These are phyloP conservation scores for Chloropsis cyanopogon DNA, from an alignment of 2,113 vertebrate genomes.

Conservation along the genomic window DNA sequence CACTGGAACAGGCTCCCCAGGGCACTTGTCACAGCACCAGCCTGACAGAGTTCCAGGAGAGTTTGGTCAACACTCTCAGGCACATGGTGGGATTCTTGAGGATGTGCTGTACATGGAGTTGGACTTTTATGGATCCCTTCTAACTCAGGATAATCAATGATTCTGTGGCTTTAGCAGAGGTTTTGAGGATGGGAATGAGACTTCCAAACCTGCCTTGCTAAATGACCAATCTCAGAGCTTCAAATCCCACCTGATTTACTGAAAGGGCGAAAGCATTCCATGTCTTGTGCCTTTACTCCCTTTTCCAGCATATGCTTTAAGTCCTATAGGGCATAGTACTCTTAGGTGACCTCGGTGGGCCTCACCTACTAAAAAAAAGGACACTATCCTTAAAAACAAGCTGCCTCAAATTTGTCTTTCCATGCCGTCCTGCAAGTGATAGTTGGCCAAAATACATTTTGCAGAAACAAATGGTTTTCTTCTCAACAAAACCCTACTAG, in stretches of 20 bases:
- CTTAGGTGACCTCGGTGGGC: not conserved
- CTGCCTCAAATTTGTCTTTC: not conserved
- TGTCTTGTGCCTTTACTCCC: not conserved
- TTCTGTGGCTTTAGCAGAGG: not conserved
- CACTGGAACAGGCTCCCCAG: not conserved
- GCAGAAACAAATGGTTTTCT: not conserved
- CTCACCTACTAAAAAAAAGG: too few species aligned
- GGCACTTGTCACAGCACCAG: not conserved
- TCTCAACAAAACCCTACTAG: not conserved
- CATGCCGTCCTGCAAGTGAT: not conserved
- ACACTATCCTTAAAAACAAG: not conserved
- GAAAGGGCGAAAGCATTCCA: not conserved
- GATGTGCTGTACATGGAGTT: not conserved
- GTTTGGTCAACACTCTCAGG: not conserved
- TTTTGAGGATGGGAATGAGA: not conserved
- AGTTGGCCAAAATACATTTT: not conserved
- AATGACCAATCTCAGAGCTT: not conserved
- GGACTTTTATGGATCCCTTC: not conserved
- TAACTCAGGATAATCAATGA: not conserved
- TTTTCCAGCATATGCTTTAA: not conserved
- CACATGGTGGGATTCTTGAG: not conserved
- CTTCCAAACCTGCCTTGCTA: not conserved
- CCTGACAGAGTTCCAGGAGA: not conserved
- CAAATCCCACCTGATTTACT: not conserved
- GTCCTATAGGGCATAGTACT: accelerated